Conservation (phyloP, 2,797 vertebrate species). For the Cetoscarus ocellatus region DNA sequence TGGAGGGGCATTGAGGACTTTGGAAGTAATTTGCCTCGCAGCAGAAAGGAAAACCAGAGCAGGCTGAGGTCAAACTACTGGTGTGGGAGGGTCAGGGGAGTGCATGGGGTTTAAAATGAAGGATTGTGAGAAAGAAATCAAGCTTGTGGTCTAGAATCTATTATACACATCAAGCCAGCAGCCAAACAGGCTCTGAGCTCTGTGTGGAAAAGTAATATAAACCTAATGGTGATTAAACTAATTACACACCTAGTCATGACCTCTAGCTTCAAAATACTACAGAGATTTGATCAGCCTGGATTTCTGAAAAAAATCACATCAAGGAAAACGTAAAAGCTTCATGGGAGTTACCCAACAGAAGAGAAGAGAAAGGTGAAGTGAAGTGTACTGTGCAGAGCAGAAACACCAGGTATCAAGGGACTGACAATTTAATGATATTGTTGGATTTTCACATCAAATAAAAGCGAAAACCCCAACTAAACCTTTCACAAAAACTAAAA, state of each 20-base stretch:
- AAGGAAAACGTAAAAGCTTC: no score
- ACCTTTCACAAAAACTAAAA: background rate
- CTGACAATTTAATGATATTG: background rate
- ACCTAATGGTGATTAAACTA: background rate
- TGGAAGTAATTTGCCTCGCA: slow-evolving; percentile 49
- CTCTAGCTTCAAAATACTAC: background rate
- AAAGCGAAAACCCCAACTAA: background rate
- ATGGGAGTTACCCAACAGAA: no score
- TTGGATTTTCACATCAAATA: background rate
- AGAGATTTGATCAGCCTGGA: background rate
- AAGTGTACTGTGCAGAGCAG: no score
- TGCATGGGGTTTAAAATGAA: background rate
- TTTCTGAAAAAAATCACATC: background rate
- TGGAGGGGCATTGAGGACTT: slow-evolving; percentile 28
- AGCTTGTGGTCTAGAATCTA: background rate
- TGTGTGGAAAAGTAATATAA: background rate
- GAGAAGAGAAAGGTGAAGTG: no score
- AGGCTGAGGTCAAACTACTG: slow-evolving; percentile 32
- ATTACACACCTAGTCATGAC: background rate
- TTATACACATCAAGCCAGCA: background rate
- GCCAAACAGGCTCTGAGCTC: background rate
- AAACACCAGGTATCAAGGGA: background rate
- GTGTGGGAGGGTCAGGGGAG: background rate
- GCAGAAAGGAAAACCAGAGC: slow-evolving; percentile 33
- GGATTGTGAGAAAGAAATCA: background rate